Evolutionary conservation across 2,888 invertebrate genomes (phyloP), one percentile per base, ranked within the genome.

Genomic region (Tetragonisca angustula): DNA sequence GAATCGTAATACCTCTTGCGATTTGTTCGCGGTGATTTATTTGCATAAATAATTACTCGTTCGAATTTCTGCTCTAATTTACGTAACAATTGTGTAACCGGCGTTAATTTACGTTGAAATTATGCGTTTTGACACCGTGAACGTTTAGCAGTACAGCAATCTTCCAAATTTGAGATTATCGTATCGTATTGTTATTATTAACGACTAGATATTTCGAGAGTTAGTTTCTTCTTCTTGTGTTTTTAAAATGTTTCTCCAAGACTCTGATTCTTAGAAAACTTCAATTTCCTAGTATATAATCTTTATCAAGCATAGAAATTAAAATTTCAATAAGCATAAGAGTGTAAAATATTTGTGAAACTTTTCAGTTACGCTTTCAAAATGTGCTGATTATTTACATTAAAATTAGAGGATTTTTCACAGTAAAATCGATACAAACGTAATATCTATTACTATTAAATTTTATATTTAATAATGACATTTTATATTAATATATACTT

Each of bases 21-120:
- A 82, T 74, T 65, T 65, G 76, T 64, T 36, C 24, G 19, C 3
- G 19, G 59, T 54, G 24, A 72, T 62, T 54, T 49, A 50, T 76
- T 56, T 32, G 36, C 81, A 72, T 75, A 75, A 75, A 67, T 75
- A 75, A 75, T 75, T 67, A 75, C 49, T 43, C 56, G 27, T 65
- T 75, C 43, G 67, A 67, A 75, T 56, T 27, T 49, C 49, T 56
- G 56, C 11, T 4, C 13, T 59, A 75, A 75, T 67, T 74, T 43
- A 65, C 65, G 49, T 21, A 67, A 49, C 54, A 56, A 43, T 74
- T 49, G 43, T 13, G 49, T 27, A 56, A 27, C 67, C 49, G 17
- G 15, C 21, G 17, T 50, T 73, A 62, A 73, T 32, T 61, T 62
- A 32, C 32, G 50, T 6, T 21, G 15, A 27, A 61, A 62, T 73